These are phyloP conservation scores for Eupeodes corollae DNA, from an alignment of 1,140 invertebrate genomes.

Conservation along the genomic window DNA sequence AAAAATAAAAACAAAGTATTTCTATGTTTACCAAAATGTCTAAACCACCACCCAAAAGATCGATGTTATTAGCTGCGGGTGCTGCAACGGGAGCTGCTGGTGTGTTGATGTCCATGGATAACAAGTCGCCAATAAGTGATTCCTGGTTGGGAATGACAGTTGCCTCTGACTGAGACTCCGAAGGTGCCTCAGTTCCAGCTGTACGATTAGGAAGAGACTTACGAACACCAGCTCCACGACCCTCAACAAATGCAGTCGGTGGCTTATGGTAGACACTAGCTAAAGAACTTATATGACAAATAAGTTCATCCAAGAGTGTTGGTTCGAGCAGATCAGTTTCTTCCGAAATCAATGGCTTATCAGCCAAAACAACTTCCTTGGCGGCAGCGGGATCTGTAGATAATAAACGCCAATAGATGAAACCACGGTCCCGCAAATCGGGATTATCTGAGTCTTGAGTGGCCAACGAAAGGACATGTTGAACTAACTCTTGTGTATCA, in stretches of 20 bases:
- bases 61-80: conserved; percentile 46
- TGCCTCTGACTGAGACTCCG: conserved; percentile 33
- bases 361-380: conserved; percentile 98
- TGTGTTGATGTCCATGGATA: conserved; percentile 87
- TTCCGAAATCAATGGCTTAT: conserved; percentile 98
- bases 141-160: conserved; percentile 82
- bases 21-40: conserved; percentile 61
- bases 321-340: conserved; percentile 98
- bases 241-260: conserved; percentile 97
- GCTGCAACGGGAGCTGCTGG: conserved; percentile 42
- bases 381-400: conserved; percentile 98
- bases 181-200: conserved; percentile 23
- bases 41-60: conserved; percentile 69
- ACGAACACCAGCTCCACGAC: conserved; percentile 52
- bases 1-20: conserved; percentile 17
- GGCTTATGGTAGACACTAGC: conserved; percentile 99
- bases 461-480: conserved; percentile 83
- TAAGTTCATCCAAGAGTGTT: conserved; percentile 93
- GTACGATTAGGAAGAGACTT: conserved; percentile 55
- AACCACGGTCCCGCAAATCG: conserved; percentile 94
- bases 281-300: conserved; percentile 97
- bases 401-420: conserved; percentile 98
- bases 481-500: conserved; percentile 96
- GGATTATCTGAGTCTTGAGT: conserved; percentile 99
- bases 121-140: conserved; percentile 89